Evolutionary conservation across 2,888 invertebrate species (phyloP).

Genomic region (Gnatocerus cornutus): DNA sequence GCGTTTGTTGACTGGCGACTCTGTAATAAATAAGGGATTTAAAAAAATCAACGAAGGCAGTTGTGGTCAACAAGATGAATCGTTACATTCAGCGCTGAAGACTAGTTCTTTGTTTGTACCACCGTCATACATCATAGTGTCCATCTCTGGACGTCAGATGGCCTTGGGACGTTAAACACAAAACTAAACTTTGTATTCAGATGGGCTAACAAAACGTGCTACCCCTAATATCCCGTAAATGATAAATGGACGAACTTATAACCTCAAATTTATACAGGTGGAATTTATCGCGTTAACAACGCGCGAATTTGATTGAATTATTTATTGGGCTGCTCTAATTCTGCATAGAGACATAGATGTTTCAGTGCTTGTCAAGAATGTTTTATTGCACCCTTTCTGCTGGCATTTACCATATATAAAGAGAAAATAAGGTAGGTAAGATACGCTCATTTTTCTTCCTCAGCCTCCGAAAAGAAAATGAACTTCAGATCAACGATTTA

Average conservation of each 20-base stretch:
- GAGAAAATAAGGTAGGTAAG: too few relatives aligned
- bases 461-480: too few relatives aligned
- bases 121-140: slow-evolving; percentile 64
- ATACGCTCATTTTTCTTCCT: too few relatives aligned
- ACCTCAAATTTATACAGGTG: slow-evolving; percentile 54
- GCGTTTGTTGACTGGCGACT: slow-evolving; percentile 29
- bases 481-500: too few relatives aligned
- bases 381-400: neutral
- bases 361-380: neutral
- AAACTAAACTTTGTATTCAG: slow-evolving; percentile 53
- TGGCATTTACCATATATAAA: too few relatives aligned
- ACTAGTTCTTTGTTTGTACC: slow-evolving; percentile 62
- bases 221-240: slow-evolving; percentile 52
- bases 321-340: slow-evolving; percentile 41
- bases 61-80: slow-evolving; percentile 63
- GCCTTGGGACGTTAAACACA: slow-evolving; percentile 55
- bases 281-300: slow-evolving; percentile 51
- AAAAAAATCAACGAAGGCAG: slow-evolving; percentile 53
- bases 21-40: slow-evolving; percentile 52
- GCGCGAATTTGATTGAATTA: slow-evolving; percentile 48
- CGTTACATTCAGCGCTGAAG: slow-evolving; percentile 61
- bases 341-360: neutral
- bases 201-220: slow-evolving; percentile 48
- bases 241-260: slow-evolving; percentile 55
- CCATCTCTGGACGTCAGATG: slow-evolving; percentile 59